Percentiles rank a stretch among this genome's conserved stretches.
These are phyloP conservation scores for Clamator glandarius DNA, from an alignment of 2,797 vertebrate genomes.

Conservation along the genomic window DNA sequence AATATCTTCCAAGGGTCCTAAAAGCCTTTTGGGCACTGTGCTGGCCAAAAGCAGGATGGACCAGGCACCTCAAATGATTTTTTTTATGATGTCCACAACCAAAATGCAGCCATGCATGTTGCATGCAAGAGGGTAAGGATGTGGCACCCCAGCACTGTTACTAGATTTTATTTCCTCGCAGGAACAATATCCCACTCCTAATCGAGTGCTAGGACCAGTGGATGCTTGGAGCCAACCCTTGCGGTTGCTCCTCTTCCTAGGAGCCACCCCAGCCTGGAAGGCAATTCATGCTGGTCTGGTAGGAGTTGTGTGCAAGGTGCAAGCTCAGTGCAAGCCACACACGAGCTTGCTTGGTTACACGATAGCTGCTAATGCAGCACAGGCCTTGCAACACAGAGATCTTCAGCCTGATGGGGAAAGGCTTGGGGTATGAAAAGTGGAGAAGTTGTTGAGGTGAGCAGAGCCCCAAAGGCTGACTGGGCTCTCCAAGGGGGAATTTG, in stretches of 20 bases:
- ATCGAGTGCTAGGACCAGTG: neutral
- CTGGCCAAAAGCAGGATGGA: neutral
- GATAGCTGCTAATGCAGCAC: too few species aligned
- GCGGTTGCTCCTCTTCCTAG: neutral
- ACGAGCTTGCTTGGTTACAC: neutral
- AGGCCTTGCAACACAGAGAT: neutral
- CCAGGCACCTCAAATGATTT: neutral
- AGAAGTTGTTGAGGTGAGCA: neutral
- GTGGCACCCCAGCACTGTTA: neutral
- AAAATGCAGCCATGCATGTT: neutral
- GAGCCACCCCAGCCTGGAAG: neutral
- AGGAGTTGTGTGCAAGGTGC: neutral
- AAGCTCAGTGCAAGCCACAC: neutral
- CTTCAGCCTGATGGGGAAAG: neutral
- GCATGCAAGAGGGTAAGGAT: neutral
- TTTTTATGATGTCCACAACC: rapidly evolving
- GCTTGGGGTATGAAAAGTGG: too few species aligned
- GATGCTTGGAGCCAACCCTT: neutral
- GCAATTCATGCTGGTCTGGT: neutral
- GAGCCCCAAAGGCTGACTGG: neutral
- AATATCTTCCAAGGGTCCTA: neutral
- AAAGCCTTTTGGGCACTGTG: rapidly evolving
- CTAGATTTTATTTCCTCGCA: neutral
- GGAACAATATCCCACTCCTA: neutral
- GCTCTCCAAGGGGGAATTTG: neutral